Percentiles rank a stretch among this genome's conserved stretches.
These are phyloP conservation scores for Tromatobia lineatoria DNA, from an alignment of 2,888 invertebrate genomes.

Conservation along the genomic window DNA sequence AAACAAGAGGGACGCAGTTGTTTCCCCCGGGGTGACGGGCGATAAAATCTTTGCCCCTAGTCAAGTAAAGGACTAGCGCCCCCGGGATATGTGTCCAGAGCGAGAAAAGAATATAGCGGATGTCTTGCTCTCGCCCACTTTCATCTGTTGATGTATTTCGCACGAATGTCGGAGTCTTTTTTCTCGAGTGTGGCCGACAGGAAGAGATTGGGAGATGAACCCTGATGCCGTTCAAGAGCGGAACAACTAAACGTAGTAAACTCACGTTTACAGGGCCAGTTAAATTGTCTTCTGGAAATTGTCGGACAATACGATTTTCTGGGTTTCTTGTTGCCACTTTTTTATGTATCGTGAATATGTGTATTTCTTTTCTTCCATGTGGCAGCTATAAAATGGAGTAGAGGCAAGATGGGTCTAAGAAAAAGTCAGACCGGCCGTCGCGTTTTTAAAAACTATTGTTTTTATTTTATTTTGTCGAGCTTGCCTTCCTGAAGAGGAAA, in stretches of 20 bases:
- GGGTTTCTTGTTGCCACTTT: neutral
- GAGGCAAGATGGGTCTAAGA: too few species aligned
- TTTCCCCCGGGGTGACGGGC: conserved; percentile 27
- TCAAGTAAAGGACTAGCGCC: neutral
- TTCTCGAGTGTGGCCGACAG: neutral
- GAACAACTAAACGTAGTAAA: neutral
- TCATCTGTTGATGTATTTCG: conserved; percentile 11
- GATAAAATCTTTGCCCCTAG: conserved; percentile 41
- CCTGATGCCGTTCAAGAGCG: neutral
- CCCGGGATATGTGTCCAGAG: conserved; percentile 2
- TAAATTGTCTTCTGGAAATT: neutral
- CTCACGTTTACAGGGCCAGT: neutral
- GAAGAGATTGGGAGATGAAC: conserved; percentile 4
- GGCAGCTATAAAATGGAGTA: neutral
- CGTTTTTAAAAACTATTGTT: neutral
- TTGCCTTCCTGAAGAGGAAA: neutral
- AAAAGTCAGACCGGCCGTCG: too few species aligned
- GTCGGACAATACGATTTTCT: neutral
- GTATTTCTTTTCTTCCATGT: neutral
- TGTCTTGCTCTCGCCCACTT: neutral
- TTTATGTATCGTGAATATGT: neutral
- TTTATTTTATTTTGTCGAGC: neutral
- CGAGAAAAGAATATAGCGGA: conserved; percentile 15
- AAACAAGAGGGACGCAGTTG: neutral
- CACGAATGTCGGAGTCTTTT: neutral